phyloP scores from a whole-genome alignment of 2,888 invertebrate species.

The Gisinianus flammeolus region DNA sequence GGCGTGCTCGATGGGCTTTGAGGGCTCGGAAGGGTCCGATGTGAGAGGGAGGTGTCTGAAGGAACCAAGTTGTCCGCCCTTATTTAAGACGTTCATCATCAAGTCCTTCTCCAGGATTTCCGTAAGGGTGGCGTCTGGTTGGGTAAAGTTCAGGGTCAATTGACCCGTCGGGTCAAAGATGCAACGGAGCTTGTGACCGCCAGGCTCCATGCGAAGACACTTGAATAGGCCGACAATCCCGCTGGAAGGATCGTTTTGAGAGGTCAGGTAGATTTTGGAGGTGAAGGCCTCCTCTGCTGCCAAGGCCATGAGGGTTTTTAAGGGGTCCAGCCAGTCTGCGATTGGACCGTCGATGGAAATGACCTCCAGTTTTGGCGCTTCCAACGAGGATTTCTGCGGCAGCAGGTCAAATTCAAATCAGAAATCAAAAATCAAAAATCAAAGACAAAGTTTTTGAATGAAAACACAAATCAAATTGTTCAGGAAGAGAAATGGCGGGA shows the following conservation, averaged over 20 bases:
- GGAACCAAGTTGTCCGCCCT: constrained; percentile 80
- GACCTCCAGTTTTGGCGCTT: background rate
- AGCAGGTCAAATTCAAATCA: background rate
- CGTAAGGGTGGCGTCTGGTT: background rate
- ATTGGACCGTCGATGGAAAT: constrained; percentile 72
- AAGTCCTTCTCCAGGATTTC: no score
- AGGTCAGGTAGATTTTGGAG: constrained; percentile 70
- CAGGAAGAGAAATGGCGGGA: no score
- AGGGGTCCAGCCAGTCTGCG: constrained; percentile 80
- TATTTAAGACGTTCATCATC: constrained; percentile 59
- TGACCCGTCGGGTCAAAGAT: constrained; percentile 10
- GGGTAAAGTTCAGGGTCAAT: constrained; percentile 12
- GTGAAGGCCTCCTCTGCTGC: background rate
- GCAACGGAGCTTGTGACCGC: constrained; percentile 78
- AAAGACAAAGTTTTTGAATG: no score
- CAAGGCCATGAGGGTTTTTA: constrained; percentile 64
- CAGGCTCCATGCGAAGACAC: constrained; percentile 85
- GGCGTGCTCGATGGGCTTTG: constrained; percentile 69
- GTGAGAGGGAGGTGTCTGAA: constrained; percentile 73
- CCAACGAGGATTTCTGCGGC: background rate
- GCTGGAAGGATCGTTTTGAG: no score
- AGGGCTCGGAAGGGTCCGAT: constrained; percentile 61
- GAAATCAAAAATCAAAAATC: no score
- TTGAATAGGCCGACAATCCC: constrained; percentile 88
- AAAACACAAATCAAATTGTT: no score